Conservation (phyloP, 1,140 invertebrate genomes). For the Littorina saxatilis region DNA sequence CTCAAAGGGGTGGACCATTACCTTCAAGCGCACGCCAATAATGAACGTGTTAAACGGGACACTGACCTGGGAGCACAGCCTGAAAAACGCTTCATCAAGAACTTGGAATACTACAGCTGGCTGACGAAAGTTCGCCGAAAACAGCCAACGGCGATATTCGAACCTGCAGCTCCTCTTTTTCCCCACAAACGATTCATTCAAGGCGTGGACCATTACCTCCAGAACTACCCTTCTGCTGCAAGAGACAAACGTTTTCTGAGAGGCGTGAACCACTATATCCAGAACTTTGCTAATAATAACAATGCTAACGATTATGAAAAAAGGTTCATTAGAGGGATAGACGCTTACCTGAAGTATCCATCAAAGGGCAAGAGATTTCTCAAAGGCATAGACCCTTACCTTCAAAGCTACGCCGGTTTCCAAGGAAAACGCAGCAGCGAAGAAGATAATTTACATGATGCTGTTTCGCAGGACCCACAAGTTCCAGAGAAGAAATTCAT, state of each 20-base stretch:
- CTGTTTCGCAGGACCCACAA: background rate
- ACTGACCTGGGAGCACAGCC: background rate
- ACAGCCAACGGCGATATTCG: background rate
- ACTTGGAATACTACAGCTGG: background rate
- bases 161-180: too few species aligned
- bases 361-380: background rate
- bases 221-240: background rate
- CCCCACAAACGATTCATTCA: background rate
- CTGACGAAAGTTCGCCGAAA: background rate
- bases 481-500: background rate
- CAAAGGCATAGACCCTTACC: conserved; percentile 2
- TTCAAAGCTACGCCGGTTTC: background rate
- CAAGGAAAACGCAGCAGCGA: background rate
- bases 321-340: conserved; percentile 3
- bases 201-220: background rate
- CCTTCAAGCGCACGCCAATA: background rate
- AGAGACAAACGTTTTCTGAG: background rate
- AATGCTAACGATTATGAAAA: background rate
- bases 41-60: background rate
- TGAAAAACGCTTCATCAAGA: conserved; percentile 20
- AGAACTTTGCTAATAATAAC: background rate
- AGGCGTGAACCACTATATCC: background rate
- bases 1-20: conserved; percentile 11
- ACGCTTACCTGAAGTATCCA: background rate
- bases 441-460: background rate